These are phyloP conservation scores for Blastobasis lacticolella DNA, from an alignment of 2,888 invertebrate species.

Conservation along the genomic window DNA sequence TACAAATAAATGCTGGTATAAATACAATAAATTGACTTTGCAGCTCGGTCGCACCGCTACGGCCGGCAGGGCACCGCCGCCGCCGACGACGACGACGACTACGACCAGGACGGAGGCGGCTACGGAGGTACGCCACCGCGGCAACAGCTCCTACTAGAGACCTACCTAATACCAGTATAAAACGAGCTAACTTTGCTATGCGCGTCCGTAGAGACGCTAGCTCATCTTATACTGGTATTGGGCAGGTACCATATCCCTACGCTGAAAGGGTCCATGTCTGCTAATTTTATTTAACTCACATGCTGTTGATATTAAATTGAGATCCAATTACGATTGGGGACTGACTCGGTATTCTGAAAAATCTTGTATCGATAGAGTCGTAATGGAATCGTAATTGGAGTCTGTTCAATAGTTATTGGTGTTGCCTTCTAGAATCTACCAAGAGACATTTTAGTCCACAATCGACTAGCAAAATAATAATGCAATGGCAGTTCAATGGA, in stretches of 20 bases:
- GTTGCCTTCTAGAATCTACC: too few species aligned
- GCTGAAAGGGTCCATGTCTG: background rate
- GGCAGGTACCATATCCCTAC: background rate
- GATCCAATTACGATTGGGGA: too few species aligned
- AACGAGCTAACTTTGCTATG: background rate
- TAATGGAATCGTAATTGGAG: too few species aligned
- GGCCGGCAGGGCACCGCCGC: conserved; percentile 85
- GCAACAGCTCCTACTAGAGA: background rate
- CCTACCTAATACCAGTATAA: background rate
- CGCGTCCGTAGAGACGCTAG: background rate
- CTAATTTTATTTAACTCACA: background rate
- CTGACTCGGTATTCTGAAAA: too few species aligned
- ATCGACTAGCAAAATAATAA: too few species aligned
- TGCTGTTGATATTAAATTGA: background rate
- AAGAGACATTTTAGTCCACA: too few species aligned
- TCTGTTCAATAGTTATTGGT: too few species aligned
- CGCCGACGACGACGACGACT: conserved; percentile 79
- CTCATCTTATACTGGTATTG: background rate
- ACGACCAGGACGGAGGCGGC: conserved; percentile 39
- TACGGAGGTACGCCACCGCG: conserved; percentile 19
- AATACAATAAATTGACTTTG: conserved; percentile 6
- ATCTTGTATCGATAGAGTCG: too few species aligned
- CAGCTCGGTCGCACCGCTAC: conserved; percentile 90
- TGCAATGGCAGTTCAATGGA: too few species aligned
- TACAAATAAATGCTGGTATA: background rate